Percentiles rank a stretch among this genome's conserved stretches.
phyloP scores from a whole-genome alignment of 92 coral and sea anemone genomes.

The Muricea muricata region DNA sequence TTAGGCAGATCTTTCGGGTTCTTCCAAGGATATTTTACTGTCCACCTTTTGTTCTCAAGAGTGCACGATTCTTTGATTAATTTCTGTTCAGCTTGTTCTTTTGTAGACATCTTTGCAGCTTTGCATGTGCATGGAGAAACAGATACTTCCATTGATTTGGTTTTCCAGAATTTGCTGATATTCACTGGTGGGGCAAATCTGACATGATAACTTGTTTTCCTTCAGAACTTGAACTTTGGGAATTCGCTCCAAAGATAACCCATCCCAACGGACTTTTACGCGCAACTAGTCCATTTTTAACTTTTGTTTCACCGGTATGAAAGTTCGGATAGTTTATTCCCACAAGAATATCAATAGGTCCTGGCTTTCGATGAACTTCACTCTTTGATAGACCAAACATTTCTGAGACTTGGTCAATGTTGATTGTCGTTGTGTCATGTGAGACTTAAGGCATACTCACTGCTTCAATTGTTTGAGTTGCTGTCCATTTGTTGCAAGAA shows the following conservation, averaged over 20 bases:
- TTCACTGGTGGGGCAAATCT: constrained; percentile 60
- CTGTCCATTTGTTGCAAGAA: constrained; percentile 2
- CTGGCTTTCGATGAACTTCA: constrained; percentile 48
- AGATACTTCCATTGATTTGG: constrained; percentile 66
- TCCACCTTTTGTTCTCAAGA: constrained; percentile 39
- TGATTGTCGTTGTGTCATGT: constrained; percentile 28
- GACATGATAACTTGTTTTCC: constrained; percentile 45
- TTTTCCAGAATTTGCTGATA: constrained; percentile 52
- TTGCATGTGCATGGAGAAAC: constrained; percentile 58
- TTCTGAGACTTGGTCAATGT: constrained; percentile 40
- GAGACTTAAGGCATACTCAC: constrained; percentile 70
- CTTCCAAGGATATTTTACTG: constrained; percentile 61
- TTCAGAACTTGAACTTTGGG: constrained; percentile 17
- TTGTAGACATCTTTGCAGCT: constrained; percentile 50
- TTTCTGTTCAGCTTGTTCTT: constrained; percentile 43
- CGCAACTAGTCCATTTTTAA: constrained; percentile 42
- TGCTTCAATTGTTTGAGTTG: constrained; percentile 56
- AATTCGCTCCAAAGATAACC: constrained; percentile 55
- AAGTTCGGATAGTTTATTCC: constrained; percentile 66
- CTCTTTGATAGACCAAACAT: constrained; percentile 32
- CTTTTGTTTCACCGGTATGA: constrained; percentile 66
- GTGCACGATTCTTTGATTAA: constrained; percentile 49
- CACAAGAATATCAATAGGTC: constrained; percentile 59
- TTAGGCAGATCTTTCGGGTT: constrained; percentile 41
- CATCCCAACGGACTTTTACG: constrained; percentile 70